Conservation (phyloP, 1,140 invertebrate genomes). For the Drosophila nebulosa region DNA sequence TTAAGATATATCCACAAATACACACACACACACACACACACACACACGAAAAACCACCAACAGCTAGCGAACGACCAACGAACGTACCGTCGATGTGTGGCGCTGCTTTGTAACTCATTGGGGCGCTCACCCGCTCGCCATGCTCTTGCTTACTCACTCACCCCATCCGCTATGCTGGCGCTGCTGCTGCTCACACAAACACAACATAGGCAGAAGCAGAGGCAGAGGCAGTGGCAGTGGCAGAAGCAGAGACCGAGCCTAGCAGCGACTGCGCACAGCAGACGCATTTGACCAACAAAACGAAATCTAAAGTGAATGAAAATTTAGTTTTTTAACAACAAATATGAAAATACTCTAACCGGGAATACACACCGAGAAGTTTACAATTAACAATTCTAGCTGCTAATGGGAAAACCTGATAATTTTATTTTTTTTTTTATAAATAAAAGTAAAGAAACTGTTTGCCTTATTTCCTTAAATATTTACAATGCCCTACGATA, state of each 20-base stretch:
- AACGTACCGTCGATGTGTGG: slow-evolving; percentile 66
- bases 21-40: background rate
- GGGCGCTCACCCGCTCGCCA: slow-evolving; percentile 39
- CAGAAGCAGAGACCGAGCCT: background rate
- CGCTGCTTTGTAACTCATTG: slow-evolving; percentile 66
- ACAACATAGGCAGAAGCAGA: slow-evolving; percentile 28
- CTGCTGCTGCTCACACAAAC: slow-evolving; percentile 11
- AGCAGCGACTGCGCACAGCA: slow-evolving; percentile 10
- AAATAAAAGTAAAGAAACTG: too few species aligned
- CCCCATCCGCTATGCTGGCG: slow-evolving; percentile 43
- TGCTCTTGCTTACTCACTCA: slow-evolving; percentile 33
- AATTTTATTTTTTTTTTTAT: too few species aligned
- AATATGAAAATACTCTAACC: background rate
- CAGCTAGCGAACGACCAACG: slow-evolving; percentile 28
- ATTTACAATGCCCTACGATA: background rate
- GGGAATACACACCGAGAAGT: too few species aligned
- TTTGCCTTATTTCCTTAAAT: too few species aligned
- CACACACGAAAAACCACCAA: slow-evolving; percentile 31
- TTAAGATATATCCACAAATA: background rate
- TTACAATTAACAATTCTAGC: too few species aligned
- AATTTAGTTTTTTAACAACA: background rate
- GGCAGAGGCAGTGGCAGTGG: slow-evolving; percentile 7
- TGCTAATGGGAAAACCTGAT: too few species aligned
- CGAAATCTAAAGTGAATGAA: background rate
- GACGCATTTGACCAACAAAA: slow-evolving; percentile 46